Percentiles rank a stretch among this genome's conserved stretches.
Evolutionary conservation across 2,888 invertebrate genomes (phyloP).

Genomic region (Pterostichus niger): DNA sequence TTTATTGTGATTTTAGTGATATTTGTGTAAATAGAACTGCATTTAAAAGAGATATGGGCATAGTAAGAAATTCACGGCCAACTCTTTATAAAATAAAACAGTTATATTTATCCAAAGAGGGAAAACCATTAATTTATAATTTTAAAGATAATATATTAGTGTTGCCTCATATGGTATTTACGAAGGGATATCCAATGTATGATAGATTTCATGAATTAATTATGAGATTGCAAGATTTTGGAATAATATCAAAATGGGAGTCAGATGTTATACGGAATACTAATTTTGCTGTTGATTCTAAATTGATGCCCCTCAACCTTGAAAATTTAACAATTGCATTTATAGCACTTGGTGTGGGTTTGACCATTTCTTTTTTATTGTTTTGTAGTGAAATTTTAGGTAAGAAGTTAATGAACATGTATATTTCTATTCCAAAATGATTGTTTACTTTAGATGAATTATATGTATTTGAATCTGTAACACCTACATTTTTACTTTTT

Average conservation of each 20-base stretch:
- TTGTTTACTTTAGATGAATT: too few species aligned
- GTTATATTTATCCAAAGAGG: not conserved
- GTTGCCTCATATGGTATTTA: slow-evolving; percentile 13
- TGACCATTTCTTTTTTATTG: not conserved
- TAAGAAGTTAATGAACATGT: not conserved
- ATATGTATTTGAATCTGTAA: too few species aligned
- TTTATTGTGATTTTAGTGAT: slow-evolving; percentile 2
- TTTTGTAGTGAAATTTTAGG: not conserved
- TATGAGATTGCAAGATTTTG: slow-evolving; percentile 14
- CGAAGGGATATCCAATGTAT: slow-evolving; percentile 36
- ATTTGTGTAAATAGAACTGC: slow-evolving; percentile 27
- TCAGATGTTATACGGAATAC: slow-evolving; percentile 5
- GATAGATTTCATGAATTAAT: slow-evolving; percentile 35
- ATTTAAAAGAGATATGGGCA: slow-evolving; percentile 24
- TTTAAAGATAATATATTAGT: not conserved
- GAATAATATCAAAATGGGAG: slow-evolving; percentile 45
- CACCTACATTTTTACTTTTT: too few species aligned
- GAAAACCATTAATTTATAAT: slow-evolving; percentile 5
- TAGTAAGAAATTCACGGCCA: not conserved
- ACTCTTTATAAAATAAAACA: slow-evolving; percentile 17
- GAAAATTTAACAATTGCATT: slow-evolving; percentile 1
- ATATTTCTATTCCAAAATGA: too few species aligned
- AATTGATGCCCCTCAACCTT: not conserved
- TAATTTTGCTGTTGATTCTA: not conserved
- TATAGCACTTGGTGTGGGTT: not conserved